phyloP scores from a whole-genome alignment of 2,888 invertebrate species.

The Ophion costatus region DNA sequence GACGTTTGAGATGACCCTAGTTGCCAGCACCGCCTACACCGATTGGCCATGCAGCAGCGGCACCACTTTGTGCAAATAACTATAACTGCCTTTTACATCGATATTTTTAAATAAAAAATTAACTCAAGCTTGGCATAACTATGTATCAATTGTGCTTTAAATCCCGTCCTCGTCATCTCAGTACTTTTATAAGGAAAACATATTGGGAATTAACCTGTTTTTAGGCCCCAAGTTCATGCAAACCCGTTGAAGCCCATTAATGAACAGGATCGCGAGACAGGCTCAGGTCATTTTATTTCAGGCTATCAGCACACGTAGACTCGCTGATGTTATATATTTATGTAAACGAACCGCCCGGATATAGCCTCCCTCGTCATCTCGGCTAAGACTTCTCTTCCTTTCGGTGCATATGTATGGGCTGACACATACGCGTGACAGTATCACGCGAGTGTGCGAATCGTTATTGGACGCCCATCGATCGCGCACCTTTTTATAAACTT shows the following conservation, averaged over 20 bases:
- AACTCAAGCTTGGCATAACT: too few relatives aligned
- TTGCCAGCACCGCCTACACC: too few relatives aligned
- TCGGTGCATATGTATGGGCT: not conserved
- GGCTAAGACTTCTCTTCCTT: constrained; percentile 2
- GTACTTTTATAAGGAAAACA: not conserved
- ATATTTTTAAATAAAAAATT: too few relatives aligned
- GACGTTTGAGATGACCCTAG: too few relatives aligned
- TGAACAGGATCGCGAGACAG: not conserved
- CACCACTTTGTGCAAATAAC: too few relatives aligned
- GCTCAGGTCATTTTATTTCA: constrained; percentile 31
- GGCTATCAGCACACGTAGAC: not conserved
- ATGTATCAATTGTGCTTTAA: not conserved
- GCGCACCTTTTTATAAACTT: constrained; percentile 70
- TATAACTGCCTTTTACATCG: too few relatives aligned
- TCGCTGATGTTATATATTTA: constrained; percentile 19
- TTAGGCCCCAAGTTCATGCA: not conserved
- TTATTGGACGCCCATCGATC: constrained; percentile 3
- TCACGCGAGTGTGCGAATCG: not conserved
- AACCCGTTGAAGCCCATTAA: not conserved
- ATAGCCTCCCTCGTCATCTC: constrained; percentile 6
- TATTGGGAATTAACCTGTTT: not conserved
- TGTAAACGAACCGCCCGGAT: not conserved
- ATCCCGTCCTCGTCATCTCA: too few relatives aligned
- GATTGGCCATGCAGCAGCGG: too few relatives aligned
- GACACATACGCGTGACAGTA: not conserved